A percentile compares a stretch with the other conserved stretches of the same genome.
Evolutionary conservation across 2,888 invertebrate species (phyloP).

Genomic region (Holacanthella duospinosa): DNA sequence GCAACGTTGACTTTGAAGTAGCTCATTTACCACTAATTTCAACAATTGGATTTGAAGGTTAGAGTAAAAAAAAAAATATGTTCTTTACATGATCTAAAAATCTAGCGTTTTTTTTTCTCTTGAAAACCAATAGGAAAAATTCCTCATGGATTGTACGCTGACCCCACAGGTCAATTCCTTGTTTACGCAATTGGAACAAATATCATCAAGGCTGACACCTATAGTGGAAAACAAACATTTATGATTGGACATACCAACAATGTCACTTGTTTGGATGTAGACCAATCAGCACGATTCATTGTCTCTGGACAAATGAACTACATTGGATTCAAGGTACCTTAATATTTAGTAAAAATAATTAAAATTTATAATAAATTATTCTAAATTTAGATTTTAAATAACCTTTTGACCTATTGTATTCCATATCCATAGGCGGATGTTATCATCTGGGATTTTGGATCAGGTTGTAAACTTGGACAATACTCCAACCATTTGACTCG

Average conservation of each 20-base stretch:
- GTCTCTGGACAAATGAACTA: constrained; percentile 86
- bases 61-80: not conserved
- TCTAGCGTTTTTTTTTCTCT: not conserved
- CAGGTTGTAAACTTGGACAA: constrained; percentile 51
- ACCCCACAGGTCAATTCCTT: constrained; percentile 25
- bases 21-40: constrained; percentile 28
- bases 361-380: constrained; percentile 2
- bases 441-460: constrained; percentile 75
- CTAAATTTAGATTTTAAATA: constrained; percentile 16
- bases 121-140: constrained; percentile 33
- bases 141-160: constrained; percentile 26
- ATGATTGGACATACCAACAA: constrained; percentile 68
- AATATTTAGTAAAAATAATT: not conserved
- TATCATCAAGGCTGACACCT: constrained; percentile 45
- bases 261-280: constrained; percentile 65
- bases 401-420: too few relatives aligned
- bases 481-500: constrained; percentile 81
- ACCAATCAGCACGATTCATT: constrained; percentile 61
- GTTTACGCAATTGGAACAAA: constrained; percentile 38
- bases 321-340: constrained; percentile 70
- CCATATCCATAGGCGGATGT: constrained; percentile 51
- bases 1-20: constrained; percentile 2
- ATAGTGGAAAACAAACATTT: constrained; percentile 60
- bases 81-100: not conserved
- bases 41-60: constrained; percentile 37